Evolutionary conservation across 1,140 invertebrate genomes (phyloP).

Genomic region (Cherax quadricarinatus): DNA sequence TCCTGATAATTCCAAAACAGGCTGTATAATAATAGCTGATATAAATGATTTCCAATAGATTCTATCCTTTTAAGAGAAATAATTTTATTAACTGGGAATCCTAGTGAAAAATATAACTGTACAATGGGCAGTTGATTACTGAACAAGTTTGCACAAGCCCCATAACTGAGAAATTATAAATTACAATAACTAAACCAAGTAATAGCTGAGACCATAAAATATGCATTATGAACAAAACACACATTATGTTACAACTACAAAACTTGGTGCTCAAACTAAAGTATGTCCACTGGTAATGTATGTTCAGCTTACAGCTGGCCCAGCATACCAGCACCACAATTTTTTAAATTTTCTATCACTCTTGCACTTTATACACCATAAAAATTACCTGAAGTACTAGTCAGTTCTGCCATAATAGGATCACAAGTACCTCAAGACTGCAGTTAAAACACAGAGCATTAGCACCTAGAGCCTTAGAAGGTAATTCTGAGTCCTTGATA

Average conservation of each 20-base stretch:
- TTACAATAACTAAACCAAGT: conserved; percentile 57
- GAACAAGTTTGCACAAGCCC: conserved; percentile 54
- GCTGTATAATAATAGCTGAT: not conserved
- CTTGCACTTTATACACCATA: conserved; percentile 23
- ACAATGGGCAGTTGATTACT: conserved; percentile 28
- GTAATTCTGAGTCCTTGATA: conserved; percentile 43
- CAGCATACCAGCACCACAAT: not conserved
- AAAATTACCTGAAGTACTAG: conserved; percentile 18
- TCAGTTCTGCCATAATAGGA: conserved; percentile 30
- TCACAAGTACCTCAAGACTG: conserved; percentile 44
- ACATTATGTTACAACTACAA: conserved; percentile 42
- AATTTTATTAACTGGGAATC: conserved; percentile 23
- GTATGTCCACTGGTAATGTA: not conserved
- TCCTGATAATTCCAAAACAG: not conserved
- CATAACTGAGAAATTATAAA: conserved; percentile 55
- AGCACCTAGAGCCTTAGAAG: conserved; percentile 57
- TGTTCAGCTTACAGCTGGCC: conserved; percentile 2
- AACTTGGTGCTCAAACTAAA: conserved; percentile 29
- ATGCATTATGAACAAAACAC: conserved; percentile 48
- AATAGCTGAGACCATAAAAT: conserved; percentile 37
- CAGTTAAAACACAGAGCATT: conserved; percentile 37
- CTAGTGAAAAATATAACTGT: conserved; percentile 53
- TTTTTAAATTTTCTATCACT: not conserved
- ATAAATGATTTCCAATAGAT: conserved; percentile 31
- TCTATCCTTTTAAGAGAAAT: conserved; percentile 10